Conservation (phyloP, 2,797 vertebrate species). For the Merluccius polli region DNA sequence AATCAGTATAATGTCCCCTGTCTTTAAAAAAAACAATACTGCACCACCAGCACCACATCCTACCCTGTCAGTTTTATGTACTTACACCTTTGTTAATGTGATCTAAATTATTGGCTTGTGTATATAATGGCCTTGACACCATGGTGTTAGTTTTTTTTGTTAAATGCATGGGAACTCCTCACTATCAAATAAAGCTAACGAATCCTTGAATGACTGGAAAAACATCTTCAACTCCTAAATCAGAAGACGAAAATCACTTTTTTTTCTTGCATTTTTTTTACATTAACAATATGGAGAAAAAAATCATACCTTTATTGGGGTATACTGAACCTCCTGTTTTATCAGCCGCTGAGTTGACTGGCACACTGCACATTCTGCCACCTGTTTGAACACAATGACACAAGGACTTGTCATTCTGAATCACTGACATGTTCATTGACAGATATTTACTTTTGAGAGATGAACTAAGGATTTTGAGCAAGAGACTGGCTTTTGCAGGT, state of each 20-base stretch:
- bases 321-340: conserved; percentile 6
- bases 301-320: not conserved
- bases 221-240: not conserved
- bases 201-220: not conserved
- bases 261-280: conserved; percentile 5
- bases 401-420: not conserved
- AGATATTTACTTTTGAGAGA: too few species aligned
- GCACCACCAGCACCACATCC: not conserved
- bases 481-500: too few species aligned
- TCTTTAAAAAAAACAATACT: conserved; percentile 1
- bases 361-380: not conserved
- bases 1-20: not conserved
- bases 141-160: not conserved
- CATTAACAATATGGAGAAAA: not conserved
- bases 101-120: not conserved
- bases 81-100: conserved; percentile 2
- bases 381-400: not conserved
- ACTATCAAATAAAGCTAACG: not conserved
- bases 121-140: not conserved
- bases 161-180: conserved; percentile 2
- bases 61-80: conserved; percentile 4
- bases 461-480: too few species aligned
- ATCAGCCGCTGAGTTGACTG: conserved; percentile 1
- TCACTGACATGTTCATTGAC: too few species aligned
- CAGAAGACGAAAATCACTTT: not conserved